Evolutionary conservation across 2,888 invertebrate genomes (phyloP).

Genomic region (Ophraella communa): DNA sequence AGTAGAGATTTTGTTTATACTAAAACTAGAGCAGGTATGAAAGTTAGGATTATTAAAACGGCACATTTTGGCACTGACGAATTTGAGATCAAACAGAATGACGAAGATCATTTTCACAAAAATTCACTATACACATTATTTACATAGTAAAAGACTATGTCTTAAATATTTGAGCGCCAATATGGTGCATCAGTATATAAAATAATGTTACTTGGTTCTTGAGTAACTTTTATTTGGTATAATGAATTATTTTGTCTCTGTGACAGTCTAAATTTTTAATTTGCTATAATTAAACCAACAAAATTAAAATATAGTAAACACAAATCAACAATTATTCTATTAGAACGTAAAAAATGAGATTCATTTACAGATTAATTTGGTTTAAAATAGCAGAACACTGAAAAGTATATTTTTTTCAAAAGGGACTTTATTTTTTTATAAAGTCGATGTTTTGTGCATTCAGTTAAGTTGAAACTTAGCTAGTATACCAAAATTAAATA

Average conservation of each 20-base stretch:
- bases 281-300: neutral
- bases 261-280: neutral
- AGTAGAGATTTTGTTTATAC: neutral
- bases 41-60: neutral
- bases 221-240: neutral
- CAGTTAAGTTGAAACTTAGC: neutral
- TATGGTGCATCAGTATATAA: slow-evolving; percentile 38
- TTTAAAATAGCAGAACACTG: too few species aligned
- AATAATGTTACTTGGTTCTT: neutral
- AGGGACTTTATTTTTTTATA: neutral
- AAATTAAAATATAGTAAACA: too few species aligned
- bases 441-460: neutral
- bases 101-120: slow-evolving; percentile 22
- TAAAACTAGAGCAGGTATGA: neutral
- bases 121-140: slow-evolving; percentile 35
- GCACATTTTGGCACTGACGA: slow-evolving; percentile 10
- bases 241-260: neutral
- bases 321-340: neutral
- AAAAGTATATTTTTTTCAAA: too few species aligned
- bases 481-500: neutral
- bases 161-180: slow-evolving; percentile 32
- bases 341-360: neutral
- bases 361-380: neutral
- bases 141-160: slow-evolving; percentile 36
- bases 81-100: slow-evolving; percentile 1